Evolutionary conservation across 1,140 invertebrate species (phyloP).

Genomic region (Cecropterus lyciades): DNA sequence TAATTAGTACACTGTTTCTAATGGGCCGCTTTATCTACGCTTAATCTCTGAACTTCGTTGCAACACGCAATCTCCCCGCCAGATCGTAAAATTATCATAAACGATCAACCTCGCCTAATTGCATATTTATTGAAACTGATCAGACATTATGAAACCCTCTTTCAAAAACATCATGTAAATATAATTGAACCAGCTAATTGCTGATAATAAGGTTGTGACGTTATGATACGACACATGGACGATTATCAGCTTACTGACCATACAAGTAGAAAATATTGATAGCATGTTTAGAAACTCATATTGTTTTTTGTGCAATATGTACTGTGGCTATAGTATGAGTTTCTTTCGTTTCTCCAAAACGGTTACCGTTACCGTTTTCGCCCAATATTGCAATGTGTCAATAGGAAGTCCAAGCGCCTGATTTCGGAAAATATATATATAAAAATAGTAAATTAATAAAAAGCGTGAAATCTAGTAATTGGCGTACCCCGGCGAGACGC

Average conservation of each 20-base stretch:
- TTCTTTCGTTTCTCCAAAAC: no score
- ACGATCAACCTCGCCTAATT: constrained; percentile 12
- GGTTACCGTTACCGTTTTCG: no score
- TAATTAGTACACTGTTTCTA: background rate
- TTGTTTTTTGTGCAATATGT: no score
- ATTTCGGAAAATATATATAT: no score
- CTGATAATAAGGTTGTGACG: background rate
- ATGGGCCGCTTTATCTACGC: constrained; percentile 4
- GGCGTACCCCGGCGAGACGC: constrained; percentile 10
- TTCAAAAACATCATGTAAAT: background rate
- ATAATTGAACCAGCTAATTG: background rate
- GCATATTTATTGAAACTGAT: constrained; percentile 7
- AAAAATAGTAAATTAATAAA: constrained; percentile 5
- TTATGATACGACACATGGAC: background rate
- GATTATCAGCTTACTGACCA: no score
- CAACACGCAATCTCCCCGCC: constrained; percentile 6
- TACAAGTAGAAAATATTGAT: no score
- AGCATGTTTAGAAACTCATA: no score
- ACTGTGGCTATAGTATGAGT: no score
- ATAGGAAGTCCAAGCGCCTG: no score
- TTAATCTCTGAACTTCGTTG: background rate
- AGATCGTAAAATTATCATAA: constrained; percentile 9
- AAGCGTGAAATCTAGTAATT: constrained; percentile 37
- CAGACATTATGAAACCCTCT: constrained; percentile 1
- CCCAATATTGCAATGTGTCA: no score